Evolutionary conservation across 2,888 invertebrate species (phyloP).

Genomic region (Homarus gammarus): DNA sequence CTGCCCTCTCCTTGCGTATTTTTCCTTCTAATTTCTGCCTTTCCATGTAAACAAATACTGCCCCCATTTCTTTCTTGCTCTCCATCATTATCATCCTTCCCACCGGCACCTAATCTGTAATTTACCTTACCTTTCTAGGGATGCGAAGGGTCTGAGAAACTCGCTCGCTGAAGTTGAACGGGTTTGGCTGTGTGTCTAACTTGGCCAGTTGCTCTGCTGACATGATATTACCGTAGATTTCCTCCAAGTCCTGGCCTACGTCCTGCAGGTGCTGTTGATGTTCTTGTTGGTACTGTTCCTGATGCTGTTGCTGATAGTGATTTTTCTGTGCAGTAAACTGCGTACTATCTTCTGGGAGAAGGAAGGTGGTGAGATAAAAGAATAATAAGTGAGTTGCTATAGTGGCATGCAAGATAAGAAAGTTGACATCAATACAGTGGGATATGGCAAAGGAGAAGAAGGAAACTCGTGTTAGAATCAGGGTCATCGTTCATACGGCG

Average conservation of each 20-base stretch:
- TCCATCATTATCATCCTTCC: neutral
- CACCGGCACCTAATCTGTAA: neutral
- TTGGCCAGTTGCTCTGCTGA: conserved; percentile 66
- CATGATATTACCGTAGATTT: conserved; percentile 58
- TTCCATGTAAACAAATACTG: neutral
- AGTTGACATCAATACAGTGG: too few species aligned
- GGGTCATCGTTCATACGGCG: too few species aligned
- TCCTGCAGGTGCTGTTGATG: conserved; percentile 5
- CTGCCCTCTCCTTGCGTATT: neutral
- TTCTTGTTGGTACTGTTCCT: neutral
- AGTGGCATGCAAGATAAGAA: too few species aligned
- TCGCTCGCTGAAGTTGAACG: conserved; percentile 75
- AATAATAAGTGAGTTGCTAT: too few species aligned
- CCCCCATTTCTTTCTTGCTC: neutral
- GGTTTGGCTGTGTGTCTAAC: conserved; percentile 71
- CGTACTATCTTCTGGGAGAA: neutral
- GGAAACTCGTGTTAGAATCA: too few species aligned
- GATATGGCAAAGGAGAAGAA: too few species aligned
- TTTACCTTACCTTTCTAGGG: conserved; percentile 53
- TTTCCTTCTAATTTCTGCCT: neutral
- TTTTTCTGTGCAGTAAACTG: neutral
- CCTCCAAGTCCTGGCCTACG: conserved; percentile 46
- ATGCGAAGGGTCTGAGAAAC: conserved; percentile 55
- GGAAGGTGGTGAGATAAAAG: too few species aligned
- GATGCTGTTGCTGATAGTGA: neutral